Evolutionary conservation across 2,113 vertebrate species (phyloP).

Genomic region (Chaetorhynchus papuensis): DNA sequence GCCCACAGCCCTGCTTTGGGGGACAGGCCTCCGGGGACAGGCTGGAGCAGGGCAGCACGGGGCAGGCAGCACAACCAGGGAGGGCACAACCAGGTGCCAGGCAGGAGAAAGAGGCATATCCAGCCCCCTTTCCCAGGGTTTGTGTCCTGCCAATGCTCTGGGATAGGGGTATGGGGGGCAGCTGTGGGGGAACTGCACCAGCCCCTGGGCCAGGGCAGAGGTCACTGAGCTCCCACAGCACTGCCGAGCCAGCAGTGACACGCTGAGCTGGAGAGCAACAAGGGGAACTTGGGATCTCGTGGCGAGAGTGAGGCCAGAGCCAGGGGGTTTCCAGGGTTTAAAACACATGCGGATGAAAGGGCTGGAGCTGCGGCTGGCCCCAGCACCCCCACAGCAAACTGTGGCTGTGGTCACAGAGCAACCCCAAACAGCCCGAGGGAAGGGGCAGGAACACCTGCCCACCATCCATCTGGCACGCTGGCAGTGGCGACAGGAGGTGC

Average conservation of each 20-base stretch:
- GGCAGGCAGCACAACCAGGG: background rate
- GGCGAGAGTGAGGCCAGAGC: background rate
- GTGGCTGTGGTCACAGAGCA: background rate
- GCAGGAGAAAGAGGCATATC: background rate
- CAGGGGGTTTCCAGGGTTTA: slow-evolving; percentile 21
- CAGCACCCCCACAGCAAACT: background rate
- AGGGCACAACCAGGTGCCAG: background rate
- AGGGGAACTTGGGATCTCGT: slow-evolving; percentile 40
- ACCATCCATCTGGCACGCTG: background rate
- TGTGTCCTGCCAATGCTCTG: fast-evolving
- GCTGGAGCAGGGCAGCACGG: background rate
- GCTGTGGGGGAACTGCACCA: background rate
- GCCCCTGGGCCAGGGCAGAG: background rate
- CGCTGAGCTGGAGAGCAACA: background rate
- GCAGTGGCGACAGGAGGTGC: background rate
- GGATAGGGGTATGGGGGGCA: background rate
- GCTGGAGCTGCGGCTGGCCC: background rate
- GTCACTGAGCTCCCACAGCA: fast-evolving
- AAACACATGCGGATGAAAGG: background rate
- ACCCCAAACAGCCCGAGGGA: background rate
- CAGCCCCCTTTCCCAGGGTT: background rate
- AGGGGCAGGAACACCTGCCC: slow-evolving; percentile 3
- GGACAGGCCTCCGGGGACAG: background rate
- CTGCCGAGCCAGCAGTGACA: background rate
- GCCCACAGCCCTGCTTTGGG: fast-evolving